Evolutionary conservation across 2,888 invertebrate genomes (phyloP).

Genomic region (Julus scanicus): DNA sequence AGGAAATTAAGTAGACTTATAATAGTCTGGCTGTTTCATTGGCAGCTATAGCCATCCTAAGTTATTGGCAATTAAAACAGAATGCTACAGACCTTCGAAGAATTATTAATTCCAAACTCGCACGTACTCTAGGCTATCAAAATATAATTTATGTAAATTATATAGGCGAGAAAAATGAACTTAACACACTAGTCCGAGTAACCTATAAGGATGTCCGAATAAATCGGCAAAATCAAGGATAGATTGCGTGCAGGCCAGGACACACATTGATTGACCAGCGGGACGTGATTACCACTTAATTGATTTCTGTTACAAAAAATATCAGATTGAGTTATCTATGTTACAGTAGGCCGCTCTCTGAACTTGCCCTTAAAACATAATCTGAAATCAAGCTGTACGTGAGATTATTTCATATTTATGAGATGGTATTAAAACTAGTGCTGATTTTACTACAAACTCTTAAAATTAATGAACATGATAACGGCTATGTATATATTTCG

Average conservation of each 20-base stretch:
- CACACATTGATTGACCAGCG: background rate
- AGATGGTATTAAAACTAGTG: background rate
- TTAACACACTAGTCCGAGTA: background rate
- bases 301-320: background rate
- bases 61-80: background rate
- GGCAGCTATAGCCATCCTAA: background rate
- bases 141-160: slow-evolving; percentile 3
- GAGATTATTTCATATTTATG: background rate
- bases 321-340: background rate
- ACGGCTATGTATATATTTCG: no score
- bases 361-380: background rate
- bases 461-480: no score
- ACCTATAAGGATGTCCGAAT: background rate
- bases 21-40: background rate
- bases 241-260: background rate
- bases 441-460: background rate
- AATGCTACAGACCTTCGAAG: background rate
- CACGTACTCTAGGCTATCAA: background rate
- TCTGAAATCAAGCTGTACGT: background rate
- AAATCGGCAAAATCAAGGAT: background rate
- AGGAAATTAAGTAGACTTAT: background rate
- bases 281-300: background rate
- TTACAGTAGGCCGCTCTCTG: background rate
- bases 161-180: slow-evolving; percentile 7
- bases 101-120: background rate